Percentiles rank a stretch among this genome's conserved stretches.
Evolutionary conservation across 2,797 vertebrate species (phyloP).

Genomic region (Buceros bicornis): DNA sequence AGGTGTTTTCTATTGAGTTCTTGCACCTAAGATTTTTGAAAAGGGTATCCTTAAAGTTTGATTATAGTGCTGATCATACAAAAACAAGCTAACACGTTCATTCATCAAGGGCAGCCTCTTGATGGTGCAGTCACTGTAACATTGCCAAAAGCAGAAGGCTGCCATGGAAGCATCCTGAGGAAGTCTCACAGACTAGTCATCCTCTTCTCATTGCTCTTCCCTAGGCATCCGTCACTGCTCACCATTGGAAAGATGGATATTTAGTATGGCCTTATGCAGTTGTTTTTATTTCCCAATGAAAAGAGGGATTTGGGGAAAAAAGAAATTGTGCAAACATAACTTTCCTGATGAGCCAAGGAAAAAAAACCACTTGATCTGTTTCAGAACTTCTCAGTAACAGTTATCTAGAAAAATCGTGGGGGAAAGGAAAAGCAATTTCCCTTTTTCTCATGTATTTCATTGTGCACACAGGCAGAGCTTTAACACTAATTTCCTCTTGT

Average conservation of each 20-base stretch:
- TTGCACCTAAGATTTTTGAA: neutral
- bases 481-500: neutral
- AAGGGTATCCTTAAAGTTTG: neutral
- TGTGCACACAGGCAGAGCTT: neutral
- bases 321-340: neutral
- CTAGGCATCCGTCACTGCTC: neutral
- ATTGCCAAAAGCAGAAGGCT: neutral
- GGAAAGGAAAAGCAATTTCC: neutral
- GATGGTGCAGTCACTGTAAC: neutral
- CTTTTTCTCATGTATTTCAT: neutral
- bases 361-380: neutral
- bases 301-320: neutral
- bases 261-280: neutral
- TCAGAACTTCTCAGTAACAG: neutral
- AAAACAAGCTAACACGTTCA: neutral
- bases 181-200: neutral
- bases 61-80: neutral
- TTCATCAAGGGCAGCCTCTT: neutral
- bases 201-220: neutral
- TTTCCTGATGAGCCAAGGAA: neutral
- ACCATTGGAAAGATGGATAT: neutral
- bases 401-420: neutral
- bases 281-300: neutral
- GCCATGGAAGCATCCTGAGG: neutral
- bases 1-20: neutral